Evolutionary conservation across 1,140 invertebrate genomes (phyloP).

Genomic region (Lepidurus arcticus): DNA sequence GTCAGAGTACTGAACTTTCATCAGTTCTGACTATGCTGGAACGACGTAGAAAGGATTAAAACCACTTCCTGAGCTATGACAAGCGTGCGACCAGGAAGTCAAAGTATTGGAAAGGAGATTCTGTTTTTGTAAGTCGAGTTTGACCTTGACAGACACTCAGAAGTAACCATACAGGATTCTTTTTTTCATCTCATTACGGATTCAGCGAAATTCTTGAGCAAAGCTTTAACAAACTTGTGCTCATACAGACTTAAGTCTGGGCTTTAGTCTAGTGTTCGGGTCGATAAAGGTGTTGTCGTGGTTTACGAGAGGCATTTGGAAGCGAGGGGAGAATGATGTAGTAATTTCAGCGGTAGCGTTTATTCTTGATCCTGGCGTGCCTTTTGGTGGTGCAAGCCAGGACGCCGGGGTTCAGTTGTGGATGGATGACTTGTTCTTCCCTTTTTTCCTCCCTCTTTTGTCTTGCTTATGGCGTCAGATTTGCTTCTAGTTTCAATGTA

Average conservation of each 20-base stretch:
- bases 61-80: not conserved
- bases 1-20: not conserved
- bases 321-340: too few species aligned
- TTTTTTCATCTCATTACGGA: not conserved
- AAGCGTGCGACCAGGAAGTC: conserved; percentile 17
- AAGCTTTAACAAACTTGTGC: too few species aligned
- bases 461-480: not conserved
- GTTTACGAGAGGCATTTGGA: too few species aligned
- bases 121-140: not conserved
- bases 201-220: not conserved
- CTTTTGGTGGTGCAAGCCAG: too few species aligned
- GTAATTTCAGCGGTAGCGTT: too few species aligned
- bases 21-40: too few species aligned
- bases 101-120: not conserved
- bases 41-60: conserved; percentile 4
- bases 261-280: too few species aligned
- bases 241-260: too few species aligned
- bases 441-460: not conserved
- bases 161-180: not conserved
- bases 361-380: too few species aligned
- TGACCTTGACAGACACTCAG: not conserved
- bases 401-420: too few species aligned
- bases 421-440: too few species aligned
- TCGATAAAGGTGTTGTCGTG: too few species aligned
- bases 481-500: conserved; percentile 1